phyloP scores from a whole-genome alignment of 2,888 invertebrate genomes.

The Temnothorax rugatulus region DNA sequence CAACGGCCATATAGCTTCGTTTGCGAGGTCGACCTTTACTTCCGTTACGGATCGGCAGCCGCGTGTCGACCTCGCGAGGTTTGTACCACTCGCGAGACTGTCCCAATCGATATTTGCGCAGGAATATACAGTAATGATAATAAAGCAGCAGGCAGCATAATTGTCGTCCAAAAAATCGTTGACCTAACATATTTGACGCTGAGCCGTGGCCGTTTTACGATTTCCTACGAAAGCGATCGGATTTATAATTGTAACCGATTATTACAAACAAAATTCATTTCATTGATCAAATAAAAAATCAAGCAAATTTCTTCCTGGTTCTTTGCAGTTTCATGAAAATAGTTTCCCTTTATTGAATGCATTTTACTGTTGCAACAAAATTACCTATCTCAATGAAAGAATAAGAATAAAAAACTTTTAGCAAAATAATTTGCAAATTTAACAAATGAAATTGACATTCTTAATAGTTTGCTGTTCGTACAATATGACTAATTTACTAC shows the following conservation, averaged over 20 bases:
- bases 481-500: neutral
- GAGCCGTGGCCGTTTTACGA: neutral
- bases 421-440: neutral
- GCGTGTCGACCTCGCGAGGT: conserved; percentile 4
- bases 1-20: conserved; percentile 35
- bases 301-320: neutral
- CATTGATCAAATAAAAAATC: neutral
- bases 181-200: neutral
- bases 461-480: neutral
- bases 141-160: neutral
- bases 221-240: neutral
- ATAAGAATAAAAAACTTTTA: neutral
- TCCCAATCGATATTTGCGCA: conserved; percentile 12
- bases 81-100: neutral
- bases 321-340: neutral
- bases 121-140: neutral
- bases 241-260: neutral
- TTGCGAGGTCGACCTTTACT: conserved; percentile 44
- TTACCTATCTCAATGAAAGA: neutral
- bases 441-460: neutral
- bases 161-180: neutral
- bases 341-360: neutral
- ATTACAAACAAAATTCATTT: neutral
- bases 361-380: neutral
- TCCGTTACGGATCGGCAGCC: conserved; percentile 1